phyloP scores from a whole-genome alignment of 2,113 vertebrate species.

The Heterotis niloticus region DNA sequence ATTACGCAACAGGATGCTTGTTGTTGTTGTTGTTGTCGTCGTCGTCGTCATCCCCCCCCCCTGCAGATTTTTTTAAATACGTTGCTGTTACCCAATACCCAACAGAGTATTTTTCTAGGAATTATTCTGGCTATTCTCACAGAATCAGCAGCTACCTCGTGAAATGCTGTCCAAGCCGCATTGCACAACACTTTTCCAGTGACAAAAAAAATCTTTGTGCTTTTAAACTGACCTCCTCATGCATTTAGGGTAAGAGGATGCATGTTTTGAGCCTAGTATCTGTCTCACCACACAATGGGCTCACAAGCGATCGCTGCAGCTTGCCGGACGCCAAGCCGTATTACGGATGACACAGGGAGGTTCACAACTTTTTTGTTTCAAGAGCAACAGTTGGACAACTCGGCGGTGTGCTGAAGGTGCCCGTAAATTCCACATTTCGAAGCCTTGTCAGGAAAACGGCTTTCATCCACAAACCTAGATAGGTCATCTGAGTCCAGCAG shows the following conservation, averaged over 20 bases:
- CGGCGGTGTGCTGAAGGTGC: slow-evolving; percentile 1
- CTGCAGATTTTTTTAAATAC: slow-evolving; percentile 23
- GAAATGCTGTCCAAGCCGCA: slow-evolving; percentile 1
- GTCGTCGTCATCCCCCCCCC: background rate
- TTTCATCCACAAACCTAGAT: background rate
- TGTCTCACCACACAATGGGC: slow-evolving; percentile 1
- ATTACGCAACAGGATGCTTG: slow-evolving; percentile 19
- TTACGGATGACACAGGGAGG: slow-evolving; percentile 13
- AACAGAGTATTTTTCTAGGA: slow-evolving; percentile 20
- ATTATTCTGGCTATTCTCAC: slow-evolving; percentile 20
- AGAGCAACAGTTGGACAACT: background rate
- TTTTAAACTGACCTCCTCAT: slow-evolving; percentile 18
- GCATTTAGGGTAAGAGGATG: background rate
- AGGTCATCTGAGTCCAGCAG: background rate
- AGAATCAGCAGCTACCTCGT: slow-evolving; percentile 7
- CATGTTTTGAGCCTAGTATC: background rate
- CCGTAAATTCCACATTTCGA: background rate
- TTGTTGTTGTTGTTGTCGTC: slow-evolving; percentile 20
- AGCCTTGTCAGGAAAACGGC: background rate
- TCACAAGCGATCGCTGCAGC: slow-evolving; percentile 5
- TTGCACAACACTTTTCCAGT: slow-evolving; percentile 25
- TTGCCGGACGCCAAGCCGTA: background rate
- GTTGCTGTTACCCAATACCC: slow-evolving; percentile 26
- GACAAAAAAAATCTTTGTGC: slow-evolving; percentile 19
- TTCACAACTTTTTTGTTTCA: background rate